Conservation (phyloP, 2,797 vertebrate genomes). For the Lutjanus argentimaculatus region DNA sequence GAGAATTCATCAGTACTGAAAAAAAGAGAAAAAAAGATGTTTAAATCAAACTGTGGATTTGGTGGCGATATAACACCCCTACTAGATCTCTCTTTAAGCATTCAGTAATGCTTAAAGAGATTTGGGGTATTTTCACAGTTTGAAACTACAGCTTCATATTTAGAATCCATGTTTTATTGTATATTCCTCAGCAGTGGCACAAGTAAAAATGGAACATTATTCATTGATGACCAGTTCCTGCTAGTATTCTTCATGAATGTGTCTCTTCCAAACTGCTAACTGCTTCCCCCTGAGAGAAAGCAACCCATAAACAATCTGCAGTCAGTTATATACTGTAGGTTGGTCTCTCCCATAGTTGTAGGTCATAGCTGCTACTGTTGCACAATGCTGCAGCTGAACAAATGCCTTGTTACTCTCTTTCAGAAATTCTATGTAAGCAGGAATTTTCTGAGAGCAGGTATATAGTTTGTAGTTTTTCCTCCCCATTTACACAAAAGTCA, state of each 20-base stretch:
- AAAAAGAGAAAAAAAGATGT: no score
- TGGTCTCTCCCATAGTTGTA: neutral
- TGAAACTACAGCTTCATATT: neutral
- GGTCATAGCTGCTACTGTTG: conserved; percentile 9
- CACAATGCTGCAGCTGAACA: neutral
- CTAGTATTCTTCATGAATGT: conserved; percentile 28
- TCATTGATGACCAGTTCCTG: conserved; percentile 15
- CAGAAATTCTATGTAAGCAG: neutral
- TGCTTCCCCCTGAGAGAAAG: conserved; percentile 23
- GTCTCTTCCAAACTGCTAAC: conserved; percentile 20
- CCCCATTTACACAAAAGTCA: neutral
- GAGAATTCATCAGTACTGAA: no score
- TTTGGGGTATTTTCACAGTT: conserved; percentile 2
- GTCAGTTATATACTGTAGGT: neutral
- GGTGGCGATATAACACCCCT: no score
- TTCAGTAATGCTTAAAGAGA: neutral
- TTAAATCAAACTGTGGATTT: no score
- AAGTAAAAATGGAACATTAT: conserved; percentile 12
- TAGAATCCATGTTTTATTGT: neutral
- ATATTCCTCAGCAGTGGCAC: conserved; percentile 5
- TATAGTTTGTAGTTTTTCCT: neutral
- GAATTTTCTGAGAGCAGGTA: neutral
- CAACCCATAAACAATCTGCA: conserved; percentile 27
- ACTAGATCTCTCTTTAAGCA: no score
- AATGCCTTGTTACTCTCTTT: neutral